Evolutionary conservation across 2,888 invertebrate genomes (phyloP), one percentile per base, ranked within the genome.

Genomic region (Cataglyphis cursor): DNA sequence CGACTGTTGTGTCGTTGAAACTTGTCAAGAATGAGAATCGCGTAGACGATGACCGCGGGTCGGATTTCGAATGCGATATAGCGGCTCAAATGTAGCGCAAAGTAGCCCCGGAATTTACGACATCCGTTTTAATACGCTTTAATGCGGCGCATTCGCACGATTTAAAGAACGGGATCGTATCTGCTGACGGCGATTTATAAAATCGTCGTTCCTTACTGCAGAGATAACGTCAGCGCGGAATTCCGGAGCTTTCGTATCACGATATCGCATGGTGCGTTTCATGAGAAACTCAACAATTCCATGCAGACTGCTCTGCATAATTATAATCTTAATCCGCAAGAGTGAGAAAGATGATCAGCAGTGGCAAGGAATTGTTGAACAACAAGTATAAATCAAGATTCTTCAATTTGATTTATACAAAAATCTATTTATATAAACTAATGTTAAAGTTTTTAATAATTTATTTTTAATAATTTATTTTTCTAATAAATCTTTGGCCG

Each of bases 141-240:
- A 89, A 87, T 86, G 87, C 75, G 72, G 64, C 76, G 62, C 64
- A 76, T 84, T 83, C 87, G 83, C 74, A 72, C 72, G 84, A 78
- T 65, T 89, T 87, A 78, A 90, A 84, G 84, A 90, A 90, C 89
- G 86, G 89, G 87, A 90, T 89, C 90, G 73, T 82, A 83, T 86
- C 85, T 87, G 51, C 68, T 74, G 81, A 82, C 83, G 81, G 86
- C 85, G 82, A 86, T 84, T 89, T 85, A 87, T 78, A 78, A 88
- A 85, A 89, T 85, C 84, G 82, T 89, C 85, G 83, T 59, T 57
- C 28, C 35, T 59, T 24, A 18, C 21, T 12, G 59, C 54, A 8
- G 76, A 78, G 85, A 88, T 88, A 89, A 89, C 84, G 81, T 87
- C 87, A 80, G 62, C 70, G 44, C 41, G 59, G 6, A 31, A 78